A percentile compares a stretch with the other conserved stretches of the same genome.
These are phyloP conservation scores for Rotaria magnacalcarata DNA, from an alignment of 2,888 invertebrate genomes.

Conservation along the genomic window DNA sequence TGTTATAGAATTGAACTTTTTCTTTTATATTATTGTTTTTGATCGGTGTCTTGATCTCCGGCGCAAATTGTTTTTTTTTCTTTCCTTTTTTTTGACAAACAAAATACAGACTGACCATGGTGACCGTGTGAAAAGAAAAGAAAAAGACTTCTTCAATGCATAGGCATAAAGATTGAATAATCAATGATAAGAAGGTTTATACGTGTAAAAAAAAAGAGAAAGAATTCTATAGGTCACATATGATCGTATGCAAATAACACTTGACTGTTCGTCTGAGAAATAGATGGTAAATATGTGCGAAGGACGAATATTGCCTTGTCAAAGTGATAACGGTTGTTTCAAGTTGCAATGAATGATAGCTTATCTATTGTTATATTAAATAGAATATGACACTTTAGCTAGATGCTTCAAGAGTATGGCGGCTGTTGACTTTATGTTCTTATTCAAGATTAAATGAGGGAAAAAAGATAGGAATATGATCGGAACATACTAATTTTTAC, in stretches of 20 bases:
- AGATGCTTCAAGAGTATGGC: too few relatives aligned
- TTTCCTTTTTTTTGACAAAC: background rate
- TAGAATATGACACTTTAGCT: background rate
- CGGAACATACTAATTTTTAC: too few relatives aligned
- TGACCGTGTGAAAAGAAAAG: constrained; percentile 6
- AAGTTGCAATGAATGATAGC: background rate
- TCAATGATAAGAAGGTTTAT: background rate
- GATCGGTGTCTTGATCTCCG: background rate
- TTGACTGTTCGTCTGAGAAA: background rate
- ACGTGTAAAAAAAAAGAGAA: background rate
- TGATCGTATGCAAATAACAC: constrained; percentile 14
- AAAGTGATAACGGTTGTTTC: background rate
- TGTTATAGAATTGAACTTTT: background rate
- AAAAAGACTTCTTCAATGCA: background rate
- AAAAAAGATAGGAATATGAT: too few relatives aligned
- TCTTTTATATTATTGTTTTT: background rate
- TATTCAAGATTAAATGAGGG: background rate
- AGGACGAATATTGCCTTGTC: constrained; percentile 16
- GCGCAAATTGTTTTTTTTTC: background rate
- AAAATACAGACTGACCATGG: background rate
- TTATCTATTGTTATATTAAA: background rate
- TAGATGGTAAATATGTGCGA: background rate
- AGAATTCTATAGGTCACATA: background rate
- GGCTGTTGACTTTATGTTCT: background rate
- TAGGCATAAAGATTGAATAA: background rate